Evolutionary conservation across 2,888 invertebrate genomes (phyloP).

Genomic region (Drosophila bunnanda): DNA sequence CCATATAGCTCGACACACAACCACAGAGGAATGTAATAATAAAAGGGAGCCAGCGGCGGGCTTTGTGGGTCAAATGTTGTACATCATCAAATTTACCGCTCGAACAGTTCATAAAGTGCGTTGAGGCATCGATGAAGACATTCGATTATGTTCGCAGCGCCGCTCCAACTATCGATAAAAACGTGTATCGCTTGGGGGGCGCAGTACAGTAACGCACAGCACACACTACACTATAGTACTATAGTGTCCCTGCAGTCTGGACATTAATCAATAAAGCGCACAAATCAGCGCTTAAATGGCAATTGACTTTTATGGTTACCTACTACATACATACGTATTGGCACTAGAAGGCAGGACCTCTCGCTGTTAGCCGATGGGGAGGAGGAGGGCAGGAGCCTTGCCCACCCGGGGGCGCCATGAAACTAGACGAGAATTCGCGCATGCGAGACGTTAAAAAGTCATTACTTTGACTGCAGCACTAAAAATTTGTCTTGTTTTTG

Average conservation of each 20-base stretch:
- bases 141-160: constrained; percentile 25
- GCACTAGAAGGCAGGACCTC: constrained; percentile 4
- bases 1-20: constrained; percentile 6
- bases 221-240: background rate
- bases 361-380: background rate
- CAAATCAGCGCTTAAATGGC: constrained; percentile 70
- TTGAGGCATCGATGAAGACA: constrained; percentile 44
- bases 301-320: constrained; percentile 64
- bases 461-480: constrained; percentile 62
- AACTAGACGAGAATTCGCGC: constrained; percentile 38
- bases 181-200: constrained; percentile 32
- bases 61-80: constrained; percentile 56
- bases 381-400: background rate
- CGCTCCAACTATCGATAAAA: constrained; percentile 58
- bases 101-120: constrained; percentile 61
- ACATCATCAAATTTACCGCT: constrained; percentile 72
- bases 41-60: constrained; percentile 18
- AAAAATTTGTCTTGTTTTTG: constrained; percentile 65
- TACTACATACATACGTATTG: background rate
- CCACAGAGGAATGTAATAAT: constrained; percentile 18
- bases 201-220: background rate
- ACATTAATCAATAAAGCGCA: constrained; percentile 66
- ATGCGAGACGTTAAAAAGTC: constrained; percentile 62
- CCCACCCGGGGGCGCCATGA: constrained; percentile 48
- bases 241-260: background rate